Evolutionary conservation across 1,140 invertebrate species (phyloP), one percentile per base, ranked within the genome.

Genomic region (Eupristina koningsbergeri): DNA sequence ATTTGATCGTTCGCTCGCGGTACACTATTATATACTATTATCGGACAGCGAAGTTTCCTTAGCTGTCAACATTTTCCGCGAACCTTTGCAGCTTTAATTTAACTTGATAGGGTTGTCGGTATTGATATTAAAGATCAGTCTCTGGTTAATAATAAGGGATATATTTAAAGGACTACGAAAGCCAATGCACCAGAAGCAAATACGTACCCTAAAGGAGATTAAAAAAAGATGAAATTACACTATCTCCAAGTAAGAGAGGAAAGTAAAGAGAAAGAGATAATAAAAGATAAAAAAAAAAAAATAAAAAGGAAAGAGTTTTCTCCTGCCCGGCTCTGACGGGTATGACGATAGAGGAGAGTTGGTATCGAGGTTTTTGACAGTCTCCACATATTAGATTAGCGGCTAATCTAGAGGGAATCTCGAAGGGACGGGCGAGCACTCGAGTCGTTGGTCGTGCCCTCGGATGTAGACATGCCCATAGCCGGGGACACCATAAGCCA

Each of bases 61-160:
- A 41, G 67, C 36, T 71, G 67, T 71, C 34, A 71, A 71, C 39
- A 41, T 71, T 41, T 26, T n/a, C n/a, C 67, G n/a, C n/a, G 22
- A 71, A 41, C 19, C 26, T 41, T 71, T 41, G 7, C 19, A 39
- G 19, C 11, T 41, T 41, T 71, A 0, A 8, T 8, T 41, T 71
- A 71, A 22, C 39, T 45, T 36, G 19, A 69, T 0, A 11, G 19
- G 5, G 34, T 15, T 39, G 0, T 17, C 17, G 39, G 39, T 22
- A 64, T 13, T 2, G 15, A 36, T 19, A 58, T 26, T 58, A 26
- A 58, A 58, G 26, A 58, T 13, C 1, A 22, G 9, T 58, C 3
- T 58, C 22, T 36, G 19, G 36, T 7, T 36, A 67, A 2, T 67
- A 6, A 36, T n/a, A n/a, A n/a, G n/a, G n/a, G n/a, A 7, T 7